Conservation (phyloP, 2,888 invertebrate species). For the Apodemia zela region DNA sequence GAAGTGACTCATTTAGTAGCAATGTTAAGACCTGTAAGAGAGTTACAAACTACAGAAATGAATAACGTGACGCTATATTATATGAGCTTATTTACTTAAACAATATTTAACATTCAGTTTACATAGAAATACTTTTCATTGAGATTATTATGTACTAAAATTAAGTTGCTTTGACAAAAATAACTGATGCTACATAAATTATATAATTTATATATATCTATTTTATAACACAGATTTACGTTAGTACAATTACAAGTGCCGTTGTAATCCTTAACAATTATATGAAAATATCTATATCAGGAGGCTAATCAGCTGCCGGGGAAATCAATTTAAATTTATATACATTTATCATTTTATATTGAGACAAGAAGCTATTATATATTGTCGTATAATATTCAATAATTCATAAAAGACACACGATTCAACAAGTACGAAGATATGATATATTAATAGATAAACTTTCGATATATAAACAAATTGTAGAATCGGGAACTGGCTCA, state of each 20-base stretch:
- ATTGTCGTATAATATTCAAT: conserved; percentile 72
- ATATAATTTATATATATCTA: conserved; percentile 22
- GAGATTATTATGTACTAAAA: conserved; percentile 43
- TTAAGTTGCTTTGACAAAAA: conserved; percentile 28
- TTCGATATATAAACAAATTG: conserved; percentile 42
- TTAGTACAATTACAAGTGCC: conserved; percentile 12
- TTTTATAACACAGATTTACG: conserved; percentile 25
- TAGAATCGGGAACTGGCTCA: conserved; percentile 50
- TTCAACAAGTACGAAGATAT: conserved; percentile 73
- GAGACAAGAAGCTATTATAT: conserved; percentile 57
- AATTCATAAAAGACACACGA: conserved; percentile 60
- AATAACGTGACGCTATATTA: conserved; percentile 56
- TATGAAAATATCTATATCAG: conserved; percentile 20
- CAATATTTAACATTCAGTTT: conserved; percentile 79
- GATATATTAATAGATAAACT: conserved; percentile 53
- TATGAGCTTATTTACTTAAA: conserved; percentile 59
- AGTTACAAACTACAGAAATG: conserved; percentile 61
- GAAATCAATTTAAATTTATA: conserved; percentile 26
- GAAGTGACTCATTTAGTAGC: conserved; percentile 50
- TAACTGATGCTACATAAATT: conserved; percentile 24
- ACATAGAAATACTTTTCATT: conserved; percentile 61
- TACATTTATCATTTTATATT: conserved; percentile 35
- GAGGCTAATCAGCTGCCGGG: conserved; percentile 19
- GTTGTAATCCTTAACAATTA: conserved; percentile 4
- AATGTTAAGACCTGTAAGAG: conserved; percentile 60